A percentile compares a stretch with the other conserved stretches of the same genome.
Conservation (phyloP, 2,113 vertebrate species). For the Puntigrus tetrazona region DNA sequence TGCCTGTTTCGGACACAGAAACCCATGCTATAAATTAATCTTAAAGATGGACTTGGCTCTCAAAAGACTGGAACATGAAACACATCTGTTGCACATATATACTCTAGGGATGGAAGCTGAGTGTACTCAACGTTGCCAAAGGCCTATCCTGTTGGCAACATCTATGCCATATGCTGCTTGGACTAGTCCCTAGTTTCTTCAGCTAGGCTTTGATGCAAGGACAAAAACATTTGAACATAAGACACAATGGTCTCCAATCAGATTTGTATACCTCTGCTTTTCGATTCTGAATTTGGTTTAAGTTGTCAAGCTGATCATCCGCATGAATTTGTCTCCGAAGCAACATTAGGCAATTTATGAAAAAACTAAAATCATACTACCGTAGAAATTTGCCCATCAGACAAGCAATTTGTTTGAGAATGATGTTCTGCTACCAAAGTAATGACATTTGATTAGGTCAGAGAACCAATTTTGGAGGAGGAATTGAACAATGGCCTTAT, state of each 20-base stretch:
- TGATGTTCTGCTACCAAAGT: neutral
- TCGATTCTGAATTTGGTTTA: neutral
- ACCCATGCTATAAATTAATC: neutral
- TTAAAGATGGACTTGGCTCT: slow-evolving; percentile 1
- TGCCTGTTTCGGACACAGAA: neutral
- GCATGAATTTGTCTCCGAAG: neutral
- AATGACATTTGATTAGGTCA: neutral
- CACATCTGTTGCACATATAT: slow-evolving; percentile 15
- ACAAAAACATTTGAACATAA: neutral
- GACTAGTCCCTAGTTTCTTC: neutral
- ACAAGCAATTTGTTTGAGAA: slow-evolving; percentile 6
- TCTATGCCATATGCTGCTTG: slow-evolving; percentile 15
- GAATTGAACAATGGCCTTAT: neutral
- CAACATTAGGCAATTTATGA: neutral
- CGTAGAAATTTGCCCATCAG: neutral
- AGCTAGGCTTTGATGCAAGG: neutral
- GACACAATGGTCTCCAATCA: neutral
- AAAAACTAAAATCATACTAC: neutral
- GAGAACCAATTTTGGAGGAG: neutral
- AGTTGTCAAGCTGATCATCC: slow-evolving; percentile 9
- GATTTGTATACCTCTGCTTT: neutral
- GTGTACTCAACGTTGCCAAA: neutral
- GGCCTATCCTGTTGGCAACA: neutral
- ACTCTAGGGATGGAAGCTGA: neutral
- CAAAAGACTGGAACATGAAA: neutral